Conservation (phyloP, 2,797 vertebrate species). For the Poecilia gillii region DNA sequence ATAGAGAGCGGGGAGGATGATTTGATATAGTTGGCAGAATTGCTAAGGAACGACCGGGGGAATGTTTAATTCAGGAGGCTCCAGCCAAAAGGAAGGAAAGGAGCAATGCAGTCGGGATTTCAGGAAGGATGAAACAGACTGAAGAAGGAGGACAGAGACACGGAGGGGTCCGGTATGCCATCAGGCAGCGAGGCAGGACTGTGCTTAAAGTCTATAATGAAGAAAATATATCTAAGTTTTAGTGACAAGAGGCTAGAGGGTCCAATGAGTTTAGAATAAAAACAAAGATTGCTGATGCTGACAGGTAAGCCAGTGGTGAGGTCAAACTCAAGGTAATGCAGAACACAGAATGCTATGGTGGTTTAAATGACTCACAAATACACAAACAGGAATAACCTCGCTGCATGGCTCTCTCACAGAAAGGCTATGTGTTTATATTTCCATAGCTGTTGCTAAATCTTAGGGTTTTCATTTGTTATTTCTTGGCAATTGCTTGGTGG, state of each 20-base stretch:
- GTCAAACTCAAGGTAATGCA: slow-evolving; percentile 74
- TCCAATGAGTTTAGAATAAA: slow-evolving; percentile 52
- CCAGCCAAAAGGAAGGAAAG: slow-evolving; percentile 52
- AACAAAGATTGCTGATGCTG: slow-evolving; percentile 38
- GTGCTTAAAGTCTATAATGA: slow-evolving; percentile 60
- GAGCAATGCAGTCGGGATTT: slow-evolving; percentile 58
- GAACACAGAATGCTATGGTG: slow-evolving; percentile 21
- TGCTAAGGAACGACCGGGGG: slow-evolving; percentile 50
- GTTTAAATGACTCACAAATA: slow-evolving; percentile 53
- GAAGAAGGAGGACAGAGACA: slow-evolving; percentile 55
- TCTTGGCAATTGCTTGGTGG: slow-evolving; percentile 3
- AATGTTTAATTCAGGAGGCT: slow-evolving; percentile 78
- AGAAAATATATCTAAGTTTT: slow-evolving; percentile 47
- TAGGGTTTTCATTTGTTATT: slow-evolving; percentile 24
- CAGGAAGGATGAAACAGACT: slow-evolving; percentile 65
- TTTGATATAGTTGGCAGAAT: slow-evolving; percentile 76
- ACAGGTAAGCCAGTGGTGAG: slow-evolving; percentile 60
- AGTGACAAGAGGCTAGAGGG: slow-evolving; percentile 41
- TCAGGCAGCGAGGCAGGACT: slow-evolving; percentile 58
- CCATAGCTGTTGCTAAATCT: slow-evolving; percentile 20
- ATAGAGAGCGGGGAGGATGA: slow-evolving; percentile 65
- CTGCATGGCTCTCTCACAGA: slow-evolving; percentile 14
- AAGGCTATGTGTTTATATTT: slow-evolving; percentile 37
- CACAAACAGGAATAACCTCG: slow-evolving; percentile 30
- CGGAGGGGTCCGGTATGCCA: slow-evolving; percentile 51